Evolutionary conservation across 2,888 invertebrate genomes (phyloP), one percentile per base, ranked within the genome.

Genomic region (Melanargia galathea): DNA sequence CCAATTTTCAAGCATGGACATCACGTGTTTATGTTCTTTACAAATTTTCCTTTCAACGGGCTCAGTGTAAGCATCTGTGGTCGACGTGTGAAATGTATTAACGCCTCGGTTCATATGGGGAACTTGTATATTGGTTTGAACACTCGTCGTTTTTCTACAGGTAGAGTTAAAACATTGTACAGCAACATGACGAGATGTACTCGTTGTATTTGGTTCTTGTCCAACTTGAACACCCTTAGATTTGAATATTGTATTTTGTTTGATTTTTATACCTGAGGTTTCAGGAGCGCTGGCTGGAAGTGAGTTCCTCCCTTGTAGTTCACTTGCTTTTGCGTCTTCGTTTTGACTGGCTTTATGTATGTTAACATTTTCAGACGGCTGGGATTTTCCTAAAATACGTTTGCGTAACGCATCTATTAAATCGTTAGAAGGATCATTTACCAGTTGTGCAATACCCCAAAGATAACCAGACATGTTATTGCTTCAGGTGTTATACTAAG

Each of bases 391-490:
- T 7, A 73, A 75, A 52, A 82, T 62, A 52, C 74, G 74, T 16
- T 73, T 72, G 35, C 73, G 75, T 57, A 86, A 62, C 40, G 77
- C 76, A 63, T 74, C 74, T 54, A 83, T 69, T 38, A 87, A 46
- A 38, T 82, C 78, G 16, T 77, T 71, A 1, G 87, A 82, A 33
- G 88, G 86, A 69, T 87, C 81, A 62, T 79, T 82, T 11, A 82
- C 73, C n/a, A 87, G 73, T 65, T 86, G 80, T 18, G 79, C 80
- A 40, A 88, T 72, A 58, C 81, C 77, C 83, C 82, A 83, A 43
- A 87, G 70, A 69, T 83, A 75, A 54, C 70, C 73, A 45, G 82
- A 69, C 86, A 86, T 87, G 11, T 18, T 43, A 43, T 40, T 40
- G 16, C 40, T 16, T 7, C 20, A 3, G 45, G 4, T 11, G 20